phyloP scores from a whole-genome alignment of 2,888 invertebrate genomes.

The Andricus quercusramuli region DNA sequence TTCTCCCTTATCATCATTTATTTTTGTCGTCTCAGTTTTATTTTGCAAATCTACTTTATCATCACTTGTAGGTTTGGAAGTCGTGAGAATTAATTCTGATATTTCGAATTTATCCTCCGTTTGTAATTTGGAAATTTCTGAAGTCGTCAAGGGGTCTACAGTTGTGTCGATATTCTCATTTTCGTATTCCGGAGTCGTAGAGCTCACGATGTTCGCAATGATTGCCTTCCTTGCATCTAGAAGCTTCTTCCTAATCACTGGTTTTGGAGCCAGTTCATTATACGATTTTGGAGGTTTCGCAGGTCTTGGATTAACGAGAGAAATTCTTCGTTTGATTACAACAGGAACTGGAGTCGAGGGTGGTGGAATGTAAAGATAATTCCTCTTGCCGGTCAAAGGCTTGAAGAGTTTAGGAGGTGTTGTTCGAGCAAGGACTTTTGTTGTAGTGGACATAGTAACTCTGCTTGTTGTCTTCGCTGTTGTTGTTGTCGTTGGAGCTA shows the following conservation, averaged over 20 bases:
- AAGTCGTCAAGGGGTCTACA: background rate
- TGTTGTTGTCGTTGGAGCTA: constrained; percentile 52
- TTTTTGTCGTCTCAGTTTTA: background rate
- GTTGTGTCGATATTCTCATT: background rate
- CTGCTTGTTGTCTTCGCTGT: constrained; percentile 41
- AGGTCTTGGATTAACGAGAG: constrained; percentile 71
- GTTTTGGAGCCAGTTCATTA: constrained; percentile 73
- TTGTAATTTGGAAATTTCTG: constrained; percentile 7
- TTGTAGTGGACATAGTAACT: constrained; percentile 45
- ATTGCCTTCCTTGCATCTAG: constrained; percentile 63
- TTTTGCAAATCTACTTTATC: background rate
- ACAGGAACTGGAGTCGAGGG: constrained; percentile 73
- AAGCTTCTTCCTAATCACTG: constrained; percentile 70
- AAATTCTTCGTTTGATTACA: constrained; percentile 67
- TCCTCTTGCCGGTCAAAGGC: constrained; percentile 69
- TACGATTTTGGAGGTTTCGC: constrained; percentile 71
- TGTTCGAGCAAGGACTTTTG: constrained; percentile 60
- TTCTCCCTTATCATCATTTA: background rate
- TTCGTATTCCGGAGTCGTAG: constrained; percentile 26
- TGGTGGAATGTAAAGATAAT: constrained; percentile 70
- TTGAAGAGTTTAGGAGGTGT: constrained; percentile 69
- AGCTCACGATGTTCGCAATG: constrained; percentile 48
- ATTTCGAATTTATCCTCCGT: background rate
- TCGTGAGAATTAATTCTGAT: constrained; percentile 1
- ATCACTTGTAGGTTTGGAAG: background rate